Evolutionary conservation across 2,113 vertebrate species (phyloP).

Genomic region (Andinoacara biseriatus): DNA sequence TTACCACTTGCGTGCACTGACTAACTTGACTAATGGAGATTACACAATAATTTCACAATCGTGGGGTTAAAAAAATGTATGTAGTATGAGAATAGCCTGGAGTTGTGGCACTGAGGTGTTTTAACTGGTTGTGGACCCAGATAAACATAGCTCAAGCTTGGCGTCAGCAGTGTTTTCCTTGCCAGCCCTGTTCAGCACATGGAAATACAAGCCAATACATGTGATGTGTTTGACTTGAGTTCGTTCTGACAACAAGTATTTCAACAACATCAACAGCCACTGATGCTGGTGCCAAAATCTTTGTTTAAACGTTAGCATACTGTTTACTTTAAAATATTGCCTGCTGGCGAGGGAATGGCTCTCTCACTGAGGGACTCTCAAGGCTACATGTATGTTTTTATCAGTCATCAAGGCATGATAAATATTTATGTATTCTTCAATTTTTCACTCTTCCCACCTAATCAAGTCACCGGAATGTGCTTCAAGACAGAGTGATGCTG

Average conservation of each 20-base stretch:
- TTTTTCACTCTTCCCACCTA: conserved; percentile 63
- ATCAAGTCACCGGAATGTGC: conserved; percentile 64
- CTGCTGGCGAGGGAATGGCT: neutral
- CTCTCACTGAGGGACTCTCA: neutral
- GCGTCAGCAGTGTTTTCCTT: conserved; percentile 60
- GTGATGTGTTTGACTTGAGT: conserved; percentile 33
- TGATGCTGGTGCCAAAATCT: neutral
- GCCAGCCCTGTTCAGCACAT: conserved; percentile 59
- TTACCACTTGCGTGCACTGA: neutral
- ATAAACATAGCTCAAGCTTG: conserved; percentile 57
- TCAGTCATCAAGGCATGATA: conserved; percentile 31
- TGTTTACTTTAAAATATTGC: conserved; percentile 3
- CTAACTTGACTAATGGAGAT: conserved; percentile 3
- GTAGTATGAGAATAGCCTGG: conserved; percentile 58
- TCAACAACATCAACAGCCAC: conserved; percentile 25
- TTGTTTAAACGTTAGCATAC: neutral
- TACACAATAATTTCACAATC: conserved; percentile 23
- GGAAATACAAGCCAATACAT: conserved; percentile 62
- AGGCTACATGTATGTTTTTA: conserved; percentile 11
- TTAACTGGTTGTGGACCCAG: conserved; percentile 70
- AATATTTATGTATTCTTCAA: conserved; percentile 67
- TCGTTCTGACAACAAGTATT: conserved; percentile 40
- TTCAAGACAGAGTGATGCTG: conserved; percentile 54
- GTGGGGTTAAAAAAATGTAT: conserved; percentile 23
- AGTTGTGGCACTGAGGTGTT: conserved; percentile 53